Evolutionary conservation across 2,113 vertebrate species (phyloP), one percentile per base, ranked within the genome.

Genomic region (Cephalophus harveyi): DNA sequence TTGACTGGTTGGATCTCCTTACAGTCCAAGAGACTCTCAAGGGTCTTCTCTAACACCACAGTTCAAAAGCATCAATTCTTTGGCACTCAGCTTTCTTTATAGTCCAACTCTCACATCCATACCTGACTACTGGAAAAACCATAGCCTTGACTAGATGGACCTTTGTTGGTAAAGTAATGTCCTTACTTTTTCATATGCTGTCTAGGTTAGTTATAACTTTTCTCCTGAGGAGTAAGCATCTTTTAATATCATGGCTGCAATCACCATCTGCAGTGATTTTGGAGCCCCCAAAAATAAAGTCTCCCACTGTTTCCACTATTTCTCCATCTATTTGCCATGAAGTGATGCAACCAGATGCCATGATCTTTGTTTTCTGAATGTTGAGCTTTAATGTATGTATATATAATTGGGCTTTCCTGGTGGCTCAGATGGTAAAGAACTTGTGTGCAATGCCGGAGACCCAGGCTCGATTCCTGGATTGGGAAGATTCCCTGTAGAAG

Each of bases 401-500:
- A 36, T 36, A 21, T 71, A 71, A 71, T 21, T 71, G 36, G 36
- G 67, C 36, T 74, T 74, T 25, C 11, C 10, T 74, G 67, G 36
- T 74, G 67, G 21, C 21, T 40, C 67, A 25, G 36, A 3, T 40
- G 67, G 5, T 74, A 74, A 74, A 40, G 67, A 74, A 71, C 21
- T 36, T 71, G n/a, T 0, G 0, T 71, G 17, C 2, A 36, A 11
- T 71, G 19, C n/a, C 0, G 0, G 64, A 36, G 64, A 36, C 17
- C n/a, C 67, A 40, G 67, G 67, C 36, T 74, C 0, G 5, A 25
- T 40, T 40, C 71, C 71, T 74, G 36, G 36, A n/a, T 71, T 71
- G 17, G n/a, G 64, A 71, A 71, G 64, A 71, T 21, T 71, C 64
- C 64, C n/a, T 71, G 4, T 71, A 71, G n/a, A 71, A 36, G 8